These are phyloP conservation scores for Seriola quinqueradiata DNA, from an alignment of 2,113 vertebrate species.

Conservation along the genomic window DNA sequence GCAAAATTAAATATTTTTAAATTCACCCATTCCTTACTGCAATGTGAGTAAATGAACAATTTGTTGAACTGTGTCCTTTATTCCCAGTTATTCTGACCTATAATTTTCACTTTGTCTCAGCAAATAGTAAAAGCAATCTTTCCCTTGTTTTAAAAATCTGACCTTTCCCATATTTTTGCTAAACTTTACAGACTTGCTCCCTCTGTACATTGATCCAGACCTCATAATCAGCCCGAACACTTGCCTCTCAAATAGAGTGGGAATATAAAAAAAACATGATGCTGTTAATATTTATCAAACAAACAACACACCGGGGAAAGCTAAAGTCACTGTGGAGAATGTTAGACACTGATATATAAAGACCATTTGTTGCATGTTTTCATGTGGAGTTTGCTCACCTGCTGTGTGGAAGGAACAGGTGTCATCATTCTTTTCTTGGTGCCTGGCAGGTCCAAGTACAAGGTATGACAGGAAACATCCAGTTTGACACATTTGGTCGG, in stretches of 20 bases:
- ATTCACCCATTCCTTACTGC: background rate
- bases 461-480: slow-evolving; percentile 99
- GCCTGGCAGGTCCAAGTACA: slow-evolving; percentile 93
- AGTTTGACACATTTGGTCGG: slow-evolving; percentile 97
- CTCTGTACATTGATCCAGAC: background rate
- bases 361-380: slow-evolving; percentile 5
- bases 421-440: slow-evolving; percentile 22
- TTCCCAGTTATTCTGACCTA: too few relatives aligned
- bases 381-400: background rate
- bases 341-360: too few relatives aligned
- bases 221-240: background rate
- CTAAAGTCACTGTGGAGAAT: too few relatives aligned
- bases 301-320: background rate
- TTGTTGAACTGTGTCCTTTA: background rate
- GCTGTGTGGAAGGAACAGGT: slow-evolving; percentile 1
- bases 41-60: background rate
- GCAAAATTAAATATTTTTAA: background rate
- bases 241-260: background rate
- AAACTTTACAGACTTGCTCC: background rate
- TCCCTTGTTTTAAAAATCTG: background rate
- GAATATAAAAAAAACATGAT: background rate
- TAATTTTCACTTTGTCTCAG: background rate
- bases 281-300: background rate
- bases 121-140: background rate
- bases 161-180: background rate